Evolutionary conservation across 1,140 invertebrate species (phyloP), one percentile per base, ranked within the genome.

Genomic region (Mycetomoellerius zeteki): DNA sequence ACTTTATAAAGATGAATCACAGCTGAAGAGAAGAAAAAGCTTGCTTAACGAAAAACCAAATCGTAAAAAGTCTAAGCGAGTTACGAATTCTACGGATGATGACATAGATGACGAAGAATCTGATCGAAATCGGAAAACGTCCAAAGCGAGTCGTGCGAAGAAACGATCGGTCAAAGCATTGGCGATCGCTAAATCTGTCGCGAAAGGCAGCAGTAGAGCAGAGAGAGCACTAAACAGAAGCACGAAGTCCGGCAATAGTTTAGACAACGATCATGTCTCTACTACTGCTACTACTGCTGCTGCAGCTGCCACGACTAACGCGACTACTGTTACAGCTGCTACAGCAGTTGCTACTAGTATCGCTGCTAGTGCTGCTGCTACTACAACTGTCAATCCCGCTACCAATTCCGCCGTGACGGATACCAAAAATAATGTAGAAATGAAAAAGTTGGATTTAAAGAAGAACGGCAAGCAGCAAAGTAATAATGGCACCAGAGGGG

Each of bases 1-100:
- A 12, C 94, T 98, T 30, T 98, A 97, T 93, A 97, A 97, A 93
- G 97, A 98, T 92, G 97, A 98, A 93, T 97, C 97, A 65, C 97
- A 98, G 93, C 92, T 98, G 73, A 97, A 97, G 87, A 97, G 97
- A 94, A 96, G 96, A 89, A 96, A 95, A 94, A 82, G 71, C 33
- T 24, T 87, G 81, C 91, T 81, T n/a, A 94, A 94, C 60, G 89
- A 92, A 50, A 96, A 95, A 30, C 89, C 91, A 88, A 89, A 91
- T 80, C 91, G 93, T 47, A 95, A 95, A 67, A 94, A 93, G 64
- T 86, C 91, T 10, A 91, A 89, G 62, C 88, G 69, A 43, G 10
- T 14, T 7, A 67, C 67, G 14, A 88, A 67, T 30, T 90, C 77
- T 1, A 89, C 92, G 0, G 92, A 93, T 0, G 92, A 93, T 0